Percentiles rank a stretch among this genome's conserved stretches.
Conservation (phyloP, 2,888 invertebrate genomes). For the Drosophila fungiperda region DNA sequence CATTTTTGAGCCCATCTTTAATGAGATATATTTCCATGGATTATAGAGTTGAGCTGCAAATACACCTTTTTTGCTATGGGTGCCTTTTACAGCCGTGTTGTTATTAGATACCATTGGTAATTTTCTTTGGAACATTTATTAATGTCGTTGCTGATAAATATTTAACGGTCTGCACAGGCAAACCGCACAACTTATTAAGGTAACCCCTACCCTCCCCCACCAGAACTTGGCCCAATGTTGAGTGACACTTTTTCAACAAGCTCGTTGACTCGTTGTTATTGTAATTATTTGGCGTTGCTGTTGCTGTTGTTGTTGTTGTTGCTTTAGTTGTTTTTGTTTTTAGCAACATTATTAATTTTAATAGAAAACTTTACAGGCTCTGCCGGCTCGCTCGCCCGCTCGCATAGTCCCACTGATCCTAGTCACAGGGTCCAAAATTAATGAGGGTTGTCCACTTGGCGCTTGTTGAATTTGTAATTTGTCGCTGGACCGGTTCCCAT, state of each 20-base stretch:
- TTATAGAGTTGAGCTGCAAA: constrained; percentile 14
- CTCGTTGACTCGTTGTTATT: constrained; percentile 59
- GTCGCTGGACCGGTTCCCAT: constrained; percentile 69
- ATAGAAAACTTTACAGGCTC: constrained; percentile 75
- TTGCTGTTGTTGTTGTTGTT: constrained; percentile 38
- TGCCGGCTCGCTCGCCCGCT: background rate
- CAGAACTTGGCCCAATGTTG: constrained; percentile 53
- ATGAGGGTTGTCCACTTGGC: constrained; percentile 83
- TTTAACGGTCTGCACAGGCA: constrained; percentile 55
- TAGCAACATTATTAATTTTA: constrained; percentile 82
- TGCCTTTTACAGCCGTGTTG: constrained; percentile 31
- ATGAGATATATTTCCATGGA: background rate
- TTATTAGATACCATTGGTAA: constrained; percentile 37
- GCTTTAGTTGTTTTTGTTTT: constrained; percentile 50
- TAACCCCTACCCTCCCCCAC: background rate
- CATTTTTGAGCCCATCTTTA: background rate
- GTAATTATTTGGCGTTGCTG: constrained; percentile 34
- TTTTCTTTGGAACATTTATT: constrained; percentile 63
- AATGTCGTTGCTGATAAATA: constrained; percentile 73
- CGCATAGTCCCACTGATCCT: background rate
- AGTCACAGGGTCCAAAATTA: constrained; percentile 58
- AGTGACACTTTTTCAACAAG: constrained; percentile 57
- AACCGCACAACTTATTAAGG: constrained; percentile 69
- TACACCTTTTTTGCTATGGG: constrained; percentile 22
- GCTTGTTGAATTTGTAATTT: constrained; percentile 82